These are phyloP conservation scores for Tenthredo notha DNA, from an alignment of 2,888 invertebrate genomes.

Conservation along the genomic window DNA sequence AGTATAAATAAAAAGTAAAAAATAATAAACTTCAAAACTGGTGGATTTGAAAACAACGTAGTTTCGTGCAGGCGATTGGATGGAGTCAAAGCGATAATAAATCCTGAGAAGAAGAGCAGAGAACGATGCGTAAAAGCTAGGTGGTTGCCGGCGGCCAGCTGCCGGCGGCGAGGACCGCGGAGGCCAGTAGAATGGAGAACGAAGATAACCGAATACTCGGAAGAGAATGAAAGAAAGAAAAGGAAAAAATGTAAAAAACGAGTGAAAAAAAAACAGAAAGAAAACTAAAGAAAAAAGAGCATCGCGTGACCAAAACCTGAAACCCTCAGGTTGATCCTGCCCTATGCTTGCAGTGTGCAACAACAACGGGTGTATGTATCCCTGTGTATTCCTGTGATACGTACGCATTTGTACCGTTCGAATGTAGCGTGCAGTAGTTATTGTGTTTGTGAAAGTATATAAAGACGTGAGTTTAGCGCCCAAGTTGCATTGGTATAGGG, in stretches of 20 bases:
- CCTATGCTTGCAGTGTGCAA: slow-evolving; percentile 21
- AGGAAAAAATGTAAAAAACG: background rate
- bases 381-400: background rate
- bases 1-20: background rate
- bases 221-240: slow-evolving; percentile 67
- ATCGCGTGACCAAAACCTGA: slow-evolving; percentile 77
- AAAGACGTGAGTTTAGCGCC: slow-evolving; percentile 13
- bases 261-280: background rate
- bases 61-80: slow-evolving; percentile 43
- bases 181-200: slow-evolving; percentile 54
- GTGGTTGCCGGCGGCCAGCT: slow-evolving; percentile 46
- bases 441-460: slow-evolving; percentile 13
- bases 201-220: slow-evolving; percentile 77
- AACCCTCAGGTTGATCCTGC: slow-evolving; percentile 61
- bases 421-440: slow-evolving; percentile 44
- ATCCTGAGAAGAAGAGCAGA: slow-evolving; percentile 46
- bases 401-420: slow-evolving; percentile 45
- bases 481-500: background rate
- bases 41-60: slow-evolving; percentile 19
- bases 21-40: background rate
- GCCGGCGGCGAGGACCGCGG: slow-evolving; percentile 54
- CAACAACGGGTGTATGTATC: slow-evolving; percentile 9
- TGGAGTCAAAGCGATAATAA: slow-evolving; percentile 42
- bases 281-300: slow-evolving; percentile 54
- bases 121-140: slow-evolving; percentile 45